These are phyloP conservation scores for Grallaria varia DNA, from an alignment of 2,113 vertebrate species.

Conservation along the genomic window DNA sequence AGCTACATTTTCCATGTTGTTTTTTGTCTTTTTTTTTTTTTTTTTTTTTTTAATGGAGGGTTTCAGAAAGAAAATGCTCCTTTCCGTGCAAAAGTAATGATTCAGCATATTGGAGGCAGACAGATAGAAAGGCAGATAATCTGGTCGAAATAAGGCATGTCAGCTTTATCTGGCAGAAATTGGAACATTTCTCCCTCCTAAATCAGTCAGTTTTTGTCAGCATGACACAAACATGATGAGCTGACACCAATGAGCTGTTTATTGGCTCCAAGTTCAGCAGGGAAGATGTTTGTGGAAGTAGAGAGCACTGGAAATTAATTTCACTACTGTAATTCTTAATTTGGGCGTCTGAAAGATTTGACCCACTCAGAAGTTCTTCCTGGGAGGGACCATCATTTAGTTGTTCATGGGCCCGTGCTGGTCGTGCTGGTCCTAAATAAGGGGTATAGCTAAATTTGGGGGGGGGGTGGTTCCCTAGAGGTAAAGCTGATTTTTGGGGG, in stretches of 20 bases:
- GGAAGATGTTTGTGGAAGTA: background rate
- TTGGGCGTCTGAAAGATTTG: background rate
- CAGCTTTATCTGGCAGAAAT: background rate
- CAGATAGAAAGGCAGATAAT: background rate
- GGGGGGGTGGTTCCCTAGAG: background rate
- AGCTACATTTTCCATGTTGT: slow-evolving; percentile 30
- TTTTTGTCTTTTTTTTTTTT: background rate
- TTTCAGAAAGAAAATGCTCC: background rate
- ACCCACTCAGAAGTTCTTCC: background rate
- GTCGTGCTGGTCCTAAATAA: background rate
- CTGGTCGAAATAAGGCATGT: background rate
- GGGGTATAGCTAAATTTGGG: background rate
- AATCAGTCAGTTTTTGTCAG: background rate
- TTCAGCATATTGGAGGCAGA: background rate
- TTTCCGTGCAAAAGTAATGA: slow-evolving; percentile 5
- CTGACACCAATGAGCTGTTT: background rate
- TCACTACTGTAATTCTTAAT: rapidly evolving
- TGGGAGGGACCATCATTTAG: background rate
- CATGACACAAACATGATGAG: background rate
- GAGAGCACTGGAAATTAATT: background rate
- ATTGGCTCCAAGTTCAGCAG: background rate
- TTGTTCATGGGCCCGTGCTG: background rate
- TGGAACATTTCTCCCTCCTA: background rate
- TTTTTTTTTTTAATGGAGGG: background rate
- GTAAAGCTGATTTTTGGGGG: background rate